phyloP scores from a whole-genome alignment of 2,113 vertebrate genomes.

The Dipodomys merriami region DNA sequence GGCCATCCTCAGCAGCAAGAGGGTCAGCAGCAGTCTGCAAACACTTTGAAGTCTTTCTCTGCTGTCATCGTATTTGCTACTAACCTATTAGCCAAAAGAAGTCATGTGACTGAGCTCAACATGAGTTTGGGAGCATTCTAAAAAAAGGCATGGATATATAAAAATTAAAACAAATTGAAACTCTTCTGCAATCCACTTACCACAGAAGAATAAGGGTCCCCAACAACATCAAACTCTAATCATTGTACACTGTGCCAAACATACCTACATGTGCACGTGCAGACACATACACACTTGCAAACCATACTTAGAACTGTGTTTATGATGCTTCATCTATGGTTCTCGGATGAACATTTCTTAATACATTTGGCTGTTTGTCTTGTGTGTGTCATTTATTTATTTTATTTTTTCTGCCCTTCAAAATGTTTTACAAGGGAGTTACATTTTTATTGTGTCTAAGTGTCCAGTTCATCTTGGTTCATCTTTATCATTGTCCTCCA shows the following conservation, averaged over 20 bases:
- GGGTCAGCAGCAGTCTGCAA: background rate
- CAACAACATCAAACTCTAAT: too few species aligned
- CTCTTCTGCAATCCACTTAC: background rate
- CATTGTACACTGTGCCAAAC: background rate
- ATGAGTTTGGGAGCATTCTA: background rate
- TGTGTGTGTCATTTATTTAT: background rate
- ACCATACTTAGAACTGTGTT: background rate
- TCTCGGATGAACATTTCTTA: background rate
- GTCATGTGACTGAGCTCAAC: background rate
- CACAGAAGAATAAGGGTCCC: too few species aligned
- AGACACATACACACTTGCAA: background rate
- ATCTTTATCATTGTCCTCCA: too few species aligned
- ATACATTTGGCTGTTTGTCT: background rate
- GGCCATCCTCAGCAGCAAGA: background rate
- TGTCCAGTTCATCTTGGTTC: background rate
- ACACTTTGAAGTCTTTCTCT: background rate
- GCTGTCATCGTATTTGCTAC: background rate
- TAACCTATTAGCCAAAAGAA: background rate
- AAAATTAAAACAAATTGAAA: background rate
- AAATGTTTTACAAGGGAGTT: too few species aligned
- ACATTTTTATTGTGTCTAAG: too few species aligned
- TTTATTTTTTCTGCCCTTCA: too few species aligned
- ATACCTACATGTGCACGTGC: rapidly evolving
- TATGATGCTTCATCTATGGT: background rate
- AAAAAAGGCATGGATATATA: background rate